Evolutionary conservation across 1,140 invertebrate genomes (phyloP).

Genomic region (Tribolium madens): DNA sequence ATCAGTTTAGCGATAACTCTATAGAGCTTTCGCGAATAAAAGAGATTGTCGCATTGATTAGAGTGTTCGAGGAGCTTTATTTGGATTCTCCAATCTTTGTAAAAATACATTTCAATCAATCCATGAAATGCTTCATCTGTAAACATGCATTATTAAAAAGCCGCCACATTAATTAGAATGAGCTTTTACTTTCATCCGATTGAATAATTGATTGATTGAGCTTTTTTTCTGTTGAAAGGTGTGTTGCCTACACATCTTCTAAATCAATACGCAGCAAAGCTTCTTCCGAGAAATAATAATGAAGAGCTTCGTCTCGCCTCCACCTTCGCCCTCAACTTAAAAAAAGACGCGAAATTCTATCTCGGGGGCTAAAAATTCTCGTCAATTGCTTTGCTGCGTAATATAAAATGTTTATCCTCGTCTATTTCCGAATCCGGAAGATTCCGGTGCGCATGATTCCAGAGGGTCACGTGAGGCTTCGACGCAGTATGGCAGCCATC

Average conservation of each 20-base stretch:
- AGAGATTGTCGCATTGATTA: background rate
- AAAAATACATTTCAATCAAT: background rate
- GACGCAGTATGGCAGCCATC: slow-evolving; percentile 62
- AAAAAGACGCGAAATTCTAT: slow-evolving; percentile 31
- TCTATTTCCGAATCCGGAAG: slow-evolving; percentile 27
- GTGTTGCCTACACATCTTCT: slow-evolving; percentile 1
- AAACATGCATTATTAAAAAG: background rate
- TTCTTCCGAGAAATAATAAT: slow-evolving; percentile 15
- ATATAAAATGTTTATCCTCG: slow-evolving; percentile 44
- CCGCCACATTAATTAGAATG: background rate
- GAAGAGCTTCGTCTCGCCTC: background rate
- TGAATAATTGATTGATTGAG: slow-evolving; percentile 20
- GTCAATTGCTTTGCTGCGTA: slow-evolving; percentile 37
- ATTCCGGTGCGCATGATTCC: slow-evolving; percentile 46
- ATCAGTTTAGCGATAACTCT: background rate
- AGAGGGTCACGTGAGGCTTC: slow-evolving; percentile 62
- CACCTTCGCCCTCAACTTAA: background rate
- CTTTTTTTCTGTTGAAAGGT: slow-evolving; percentile 10
- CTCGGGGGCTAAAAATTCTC: slow-evolving; percentile 15
- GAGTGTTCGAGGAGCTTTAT: background rate
- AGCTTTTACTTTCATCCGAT: background rate
- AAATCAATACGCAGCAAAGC: slow-evolving; percentile 25
- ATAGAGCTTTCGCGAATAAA: background rate
- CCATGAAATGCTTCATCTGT: background rate
- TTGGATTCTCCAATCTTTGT: background rate